Conservation (phyloP, 2,888 invertebrate genomes). For the Drosophila setosimentum region DNA sequence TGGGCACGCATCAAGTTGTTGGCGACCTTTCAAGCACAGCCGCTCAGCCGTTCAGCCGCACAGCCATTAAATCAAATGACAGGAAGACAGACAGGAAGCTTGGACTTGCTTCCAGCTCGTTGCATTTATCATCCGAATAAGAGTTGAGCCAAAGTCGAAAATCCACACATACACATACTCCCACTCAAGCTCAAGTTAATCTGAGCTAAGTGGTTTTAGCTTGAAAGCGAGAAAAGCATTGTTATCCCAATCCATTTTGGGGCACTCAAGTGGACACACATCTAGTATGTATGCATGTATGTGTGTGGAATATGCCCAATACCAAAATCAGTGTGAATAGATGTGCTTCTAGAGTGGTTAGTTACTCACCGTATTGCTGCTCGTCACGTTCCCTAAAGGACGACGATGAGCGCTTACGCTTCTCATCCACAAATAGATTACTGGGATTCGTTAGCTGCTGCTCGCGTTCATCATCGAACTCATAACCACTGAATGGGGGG, state of each 20-base stretch:
- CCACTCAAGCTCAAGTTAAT: slow-evolving; percentile 61
- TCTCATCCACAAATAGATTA: slow-evolving; percentile 73
- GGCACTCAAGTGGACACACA: slow-evolving; percentile 51
- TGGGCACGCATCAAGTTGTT: slow-evolving; percentile 66
- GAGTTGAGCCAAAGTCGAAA: slow-evolving; percentile 30
- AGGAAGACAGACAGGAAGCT: slow-evolving; percentile 51
- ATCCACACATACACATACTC: slow-evolving; percentile 14
- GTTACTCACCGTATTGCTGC: slow-evolving; percentile 83
- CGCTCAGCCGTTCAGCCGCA: slow-evolving; percentile 12
- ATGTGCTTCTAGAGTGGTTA: slow-evolving; percentile 26
- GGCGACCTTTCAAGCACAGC: slow-evolving; percentile 31
- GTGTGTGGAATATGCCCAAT: slow-evolving; percentile 1
- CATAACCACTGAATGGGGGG: slow-evolving; percentile 75
- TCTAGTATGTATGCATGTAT: not conserved
- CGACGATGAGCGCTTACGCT: slow-evolving; percentile 81
- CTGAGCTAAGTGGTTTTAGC: slow-evolving; percentile 70
- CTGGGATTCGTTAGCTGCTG: slow-evolving; percentile 51
- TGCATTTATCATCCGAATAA: slow-evolving; percentile 62
- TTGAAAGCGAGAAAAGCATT: slow-evolving; percentile 50
- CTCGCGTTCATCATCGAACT: slow-evolving; percentile 79
- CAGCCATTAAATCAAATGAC: slow-evolving; percentile 71
- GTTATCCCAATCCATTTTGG: slow-evolving; percentile 59
- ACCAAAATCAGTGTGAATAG: not conserved
- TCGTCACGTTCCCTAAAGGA: slow-evolving; percentile 84
- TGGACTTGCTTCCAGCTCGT: slow-evolving; percentile 58